phyloP scores from a whole-genome alignment of 1,140 invertebrate species.

The Drosophila athabasca region DNA sequence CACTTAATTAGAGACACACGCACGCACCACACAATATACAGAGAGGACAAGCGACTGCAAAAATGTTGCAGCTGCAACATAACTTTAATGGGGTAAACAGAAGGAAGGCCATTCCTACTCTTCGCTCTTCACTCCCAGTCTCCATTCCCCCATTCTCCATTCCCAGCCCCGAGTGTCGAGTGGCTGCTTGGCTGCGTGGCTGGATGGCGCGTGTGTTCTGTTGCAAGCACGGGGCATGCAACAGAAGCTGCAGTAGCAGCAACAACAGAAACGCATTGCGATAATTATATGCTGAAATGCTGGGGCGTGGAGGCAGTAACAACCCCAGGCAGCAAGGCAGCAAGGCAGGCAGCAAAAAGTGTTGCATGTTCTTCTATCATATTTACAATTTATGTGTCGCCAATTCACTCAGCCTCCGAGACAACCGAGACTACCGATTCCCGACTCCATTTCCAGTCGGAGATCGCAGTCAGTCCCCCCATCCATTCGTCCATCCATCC shows the following conservation, averaged over 20 bases:
- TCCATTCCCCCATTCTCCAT: too few species aligned
- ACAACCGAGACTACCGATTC: neutral
- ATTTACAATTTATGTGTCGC: conserved; percentile 80
- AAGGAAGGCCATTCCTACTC: conserved; percentile 1
- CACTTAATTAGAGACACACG: conserved; percentile 37
- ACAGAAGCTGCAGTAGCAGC: conserved; percentile 35
- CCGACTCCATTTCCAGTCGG: neutral
- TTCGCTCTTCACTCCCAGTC: neutral
- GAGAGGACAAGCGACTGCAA: neutral
- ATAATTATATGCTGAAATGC: conserved; percentile 64
- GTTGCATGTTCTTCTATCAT: conserved; percentile 77
- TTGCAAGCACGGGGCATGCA: conserved; percentile 10
- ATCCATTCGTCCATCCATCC: conserved; percentile 19
- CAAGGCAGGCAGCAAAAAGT: conserved; percentile 26
- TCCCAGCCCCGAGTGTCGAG: conserved; percentile 14
- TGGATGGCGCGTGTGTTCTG: conserved; percentile 41
- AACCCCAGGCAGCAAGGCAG: conserved; percentile 8
- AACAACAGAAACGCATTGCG: conserved; percentile 67
- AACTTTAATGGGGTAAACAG: conserved; percentile 11
- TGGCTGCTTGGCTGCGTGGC: conserved; percentile 38
- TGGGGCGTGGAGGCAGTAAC: conserved; percentile 35
- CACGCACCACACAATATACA: neutral
- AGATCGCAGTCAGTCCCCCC: neutral
- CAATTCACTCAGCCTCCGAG: conserved; percentile 63
- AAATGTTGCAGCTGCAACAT: conserved; percentile 9